Conservation (phyloP, 2,888 invertebrate species). For the Trachelus stipa region DNA sequence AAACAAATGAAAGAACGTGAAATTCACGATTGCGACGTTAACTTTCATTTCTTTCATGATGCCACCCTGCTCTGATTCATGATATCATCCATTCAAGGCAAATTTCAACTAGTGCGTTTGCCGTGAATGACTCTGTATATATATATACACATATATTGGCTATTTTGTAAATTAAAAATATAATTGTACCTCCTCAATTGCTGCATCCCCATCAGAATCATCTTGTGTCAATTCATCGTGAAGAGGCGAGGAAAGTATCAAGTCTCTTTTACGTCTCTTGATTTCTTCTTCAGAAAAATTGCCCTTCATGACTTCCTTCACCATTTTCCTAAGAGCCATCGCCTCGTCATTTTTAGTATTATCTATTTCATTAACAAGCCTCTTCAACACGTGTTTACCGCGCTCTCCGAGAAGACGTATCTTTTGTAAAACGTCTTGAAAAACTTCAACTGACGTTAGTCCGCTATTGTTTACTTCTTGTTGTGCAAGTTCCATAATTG, state of each 20-base stretch:
- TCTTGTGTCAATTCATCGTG: conserved; percentile 69
- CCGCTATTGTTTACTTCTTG: not conserved
- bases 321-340: conserved; percentile 33
- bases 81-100: too few species aligned
- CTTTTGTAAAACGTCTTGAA: conserved; percentile 71
- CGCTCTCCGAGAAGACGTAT: conserved; percentile 71
- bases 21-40: too few species aligned
- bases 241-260: conserved; percentile 69
- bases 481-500: not conserved
- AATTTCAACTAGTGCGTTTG: too few species aligned
- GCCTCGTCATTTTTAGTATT: conserved; percentile 29
- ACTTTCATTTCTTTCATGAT: too few species aligned
- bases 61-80: too few species aligned
- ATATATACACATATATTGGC: not conserved
- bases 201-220: conserved; percentile 73
- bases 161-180: conserved; percentile 5
- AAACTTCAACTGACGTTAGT: conserved; percentile 69
- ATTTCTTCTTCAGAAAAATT: conserved; percentile 53
- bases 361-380: conserved; percentile 68
- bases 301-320: conserved; percentile 67
- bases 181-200: conserved; percentile 72
- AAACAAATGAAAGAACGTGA: too few species aligned
- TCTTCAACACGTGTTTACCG: conserved; percentile 70
- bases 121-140: too few species aligned
- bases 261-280: conserved; percentile 67